These are phyloP conservation scores for Hemibagrus wyckioides DNA, from an alignment of 2,113 vertebrate genomes.

Conservation along the genomic window DNA sequence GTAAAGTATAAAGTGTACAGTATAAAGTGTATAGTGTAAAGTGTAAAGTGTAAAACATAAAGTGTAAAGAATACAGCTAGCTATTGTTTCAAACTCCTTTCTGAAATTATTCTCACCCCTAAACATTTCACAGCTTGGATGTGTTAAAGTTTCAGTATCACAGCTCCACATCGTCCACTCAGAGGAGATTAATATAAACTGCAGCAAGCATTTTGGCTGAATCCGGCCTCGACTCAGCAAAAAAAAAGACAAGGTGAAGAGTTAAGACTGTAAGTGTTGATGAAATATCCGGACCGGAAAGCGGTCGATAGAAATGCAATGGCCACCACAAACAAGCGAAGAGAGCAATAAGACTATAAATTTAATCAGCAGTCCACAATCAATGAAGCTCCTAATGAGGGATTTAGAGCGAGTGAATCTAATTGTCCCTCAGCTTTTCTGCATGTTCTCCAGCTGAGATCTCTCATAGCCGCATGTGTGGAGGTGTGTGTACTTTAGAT, in stretches of 20 bases:
- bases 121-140: neutral
- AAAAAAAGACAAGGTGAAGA: neutral
- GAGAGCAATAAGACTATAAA: neutral
- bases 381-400: conserved; percentile 2
- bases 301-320: neutral
- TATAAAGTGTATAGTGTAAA: neutral
- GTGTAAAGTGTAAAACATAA: no score
- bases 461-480: neutral
- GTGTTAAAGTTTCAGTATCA: neutral
- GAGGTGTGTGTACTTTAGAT: neutral
- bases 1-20: no score
- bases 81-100: neutral
- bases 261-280: conserved; percentile 8
- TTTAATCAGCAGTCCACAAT: neutral
- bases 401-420: neutral
- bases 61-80: no score
- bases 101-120: neutral
- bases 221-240: neutral
- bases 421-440: neutral
- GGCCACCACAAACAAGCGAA: conserved; percentile 6
- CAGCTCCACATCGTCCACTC: neutral
- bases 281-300: neutral
- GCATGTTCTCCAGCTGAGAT: neutral
- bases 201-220: neutral
- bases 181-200: neutral